phyloP scores from a whole-genome alignment of 2,113 vertebrate genomes.

The Gopherus evgoodei region DNA sequence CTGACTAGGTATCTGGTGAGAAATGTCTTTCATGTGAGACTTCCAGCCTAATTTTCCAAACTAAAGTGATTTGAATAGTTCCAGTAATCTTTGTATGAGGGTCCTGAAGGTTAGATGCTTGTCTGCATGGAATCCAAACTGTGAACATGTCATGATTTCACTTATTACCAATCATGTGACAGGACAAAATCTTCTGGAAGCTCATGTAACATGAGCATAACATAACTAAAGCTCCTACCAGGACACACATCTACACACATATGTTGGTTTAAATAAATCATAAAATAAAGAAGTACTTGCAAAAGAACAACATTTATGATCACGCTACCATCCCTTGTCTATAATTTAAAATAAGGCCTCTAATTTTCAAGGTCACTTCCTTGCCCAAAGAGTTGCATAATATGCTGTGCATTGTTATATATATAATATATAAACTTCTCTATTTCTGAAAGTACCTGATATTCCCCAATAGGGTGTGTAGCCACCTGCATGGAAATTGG shows the following conservation, averaged over 20 bases:
- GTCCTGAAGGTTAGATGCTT: not conserved
- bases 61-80: not conserved
- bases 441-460: not conserved
- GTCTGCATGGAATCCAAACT: fast-evolving
- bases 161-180: fast-evolving
- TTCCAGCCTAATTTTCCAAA: not conserved
- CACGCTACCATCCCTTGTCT: not conserved
- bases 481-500: not conserved
- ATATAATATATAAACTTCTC: no score
- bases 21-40: not conserved
- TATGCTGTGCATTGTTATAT: not conserved
- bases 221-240: not conserved
- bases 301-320: not conserved
- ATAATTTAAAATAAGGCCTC: not conserved
- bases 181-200: not conserved
- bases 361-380: not conserved
- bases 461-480: not conserved
- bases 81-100: not conserved
- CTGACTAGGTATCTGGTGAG: not conserved
- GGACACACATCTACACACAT: not conserved
- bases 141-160: not conserved
- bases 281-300: not conserved
- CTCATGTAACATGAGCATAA: fast-evolving
- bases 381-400: not conserved
- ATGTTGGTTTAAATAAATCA: not conserved